These are phyloP conservation scores for Oryzias woworae DNA, from an alignment of 2,113 vertebrate genomes.

Conservation along the genomic window DNA sequence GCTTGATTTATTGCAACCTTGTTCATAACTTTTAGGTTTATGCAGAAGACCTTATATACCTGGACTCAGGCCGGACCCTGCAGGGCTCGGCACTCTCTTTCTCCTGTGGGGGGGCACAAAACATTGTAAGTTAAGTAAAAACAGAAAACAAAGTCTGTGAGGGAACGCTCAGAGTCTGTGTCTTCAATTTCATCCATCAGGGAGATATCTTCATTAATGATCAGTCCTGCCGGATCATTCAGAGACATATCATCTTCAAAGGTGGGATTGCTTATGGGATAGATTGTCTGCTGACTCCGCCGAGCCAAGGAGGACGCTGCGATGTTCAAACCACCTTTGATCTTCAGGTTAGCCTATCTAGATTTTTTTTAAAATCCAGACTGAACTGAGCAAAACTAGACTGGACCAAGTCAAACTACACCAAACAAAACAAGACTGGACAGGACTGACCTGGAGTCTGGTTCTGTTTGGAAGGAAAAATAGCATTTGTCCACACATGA, in stretches of 20 bases:
- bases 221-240: conserved; percentile 80
- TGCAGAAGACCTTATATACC: conserved; percentile 71
- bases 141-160: neutral
- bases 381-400: too few species aligned
- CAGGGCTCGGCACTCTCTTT: conserved; percentile 86
- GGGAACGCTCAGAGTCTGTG: neutral
- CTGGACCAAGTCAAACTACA: too few species aligned
- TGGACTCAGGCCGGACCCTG: conserved; percentile 77
- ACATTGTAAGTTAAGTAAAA: conserved; percentile 76
- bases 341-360: conserved; percentile 67
- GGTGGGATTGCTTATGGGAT: conserved; percentile 88
- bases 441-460: too few species aligned
- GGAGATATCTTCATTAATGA: conserved; percentile 85
- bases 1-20: neutral
- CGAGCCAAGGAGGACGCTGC: conserved; percentile 87
- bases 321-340: conserved; percentile 75
- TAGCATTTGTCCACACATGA: too few species aligned
- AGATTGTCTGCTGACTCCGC: conserved; percentile 86
- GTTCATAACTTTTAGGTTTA: conserved; percentile 45
- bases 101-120: conserved; percentile 76
- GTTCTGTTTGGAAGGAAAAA: too few species aligned
- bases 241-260: conserved; percentile 83
- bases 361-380: too few species aligned
- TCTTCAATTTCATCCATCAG: conserved; percentile 58
- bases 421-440: too few species aligned